Base-by-base conservation (phyloP, 2,888 invertebrate species). In the Macrostomum cliftonense region DNA sequence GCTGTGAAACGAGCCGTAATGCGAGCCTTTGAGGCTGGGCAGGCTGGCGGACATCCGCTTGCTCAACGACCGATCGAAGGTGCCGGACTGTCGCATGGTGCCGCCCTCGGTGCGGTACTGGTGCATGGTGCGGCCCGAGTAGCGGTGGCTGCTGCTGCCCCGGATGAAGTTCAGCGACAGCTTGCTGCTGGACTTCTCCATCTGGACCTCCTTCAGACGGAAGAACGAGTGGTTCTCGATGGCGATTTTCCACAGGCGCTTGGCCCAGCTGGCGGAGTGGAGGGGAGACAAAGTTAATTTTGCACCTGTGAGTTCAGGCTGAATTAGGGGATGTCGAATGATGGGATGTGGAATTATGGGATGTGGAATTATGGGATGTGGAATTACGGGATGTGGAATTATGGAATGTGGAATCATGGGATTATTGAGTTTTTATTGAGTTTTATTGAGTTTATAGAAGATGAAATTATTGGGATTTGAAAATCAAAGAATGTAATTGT, bases 221-320 rank as follows among this genome's bases (percentile, higher is more conserved):
- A 97, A 97, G 79, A 97, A 97, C 17, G 95, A 93, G 65, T 99
- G 97, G 73, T 97, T 93, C 67, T 99, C 97, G 1, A 95, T 95
- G 69, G 93, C 93, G 1, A 87, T 87, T 74, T 95, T 93, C 95
- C 95, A 97, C 45, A 95, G 74, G 63, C 91, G 82, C 75, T 97
- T 97, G 51, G 97, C 93, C 56, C 28, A 28, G 28, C 28, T 28
- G n/a, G n/a, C n/a, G n/a, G n/a, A n/a, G n/a, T n/a, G n/a, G n/a
- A n/a, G n/a, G n/a, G n/a, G n/a, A n/a, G n/a, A n/a, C n/a, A n/a
- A n/a, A n/a, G n/a, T n/a, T n/a, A n/a, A n/a, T n/a, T n/a, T n/a
- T n/a, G n/a, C n/a, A n/a, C n/a, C n/a, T n/a, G n/a, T n/a, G n/a
- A n/a, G n/a, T n/a, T n/a, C n/a, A n/a, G n/a, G n/a, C n/a, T n/a